Conservation (phyloP, 1,140 invertebrate genomes). For the Rhagoletis zephyria region DNA sequence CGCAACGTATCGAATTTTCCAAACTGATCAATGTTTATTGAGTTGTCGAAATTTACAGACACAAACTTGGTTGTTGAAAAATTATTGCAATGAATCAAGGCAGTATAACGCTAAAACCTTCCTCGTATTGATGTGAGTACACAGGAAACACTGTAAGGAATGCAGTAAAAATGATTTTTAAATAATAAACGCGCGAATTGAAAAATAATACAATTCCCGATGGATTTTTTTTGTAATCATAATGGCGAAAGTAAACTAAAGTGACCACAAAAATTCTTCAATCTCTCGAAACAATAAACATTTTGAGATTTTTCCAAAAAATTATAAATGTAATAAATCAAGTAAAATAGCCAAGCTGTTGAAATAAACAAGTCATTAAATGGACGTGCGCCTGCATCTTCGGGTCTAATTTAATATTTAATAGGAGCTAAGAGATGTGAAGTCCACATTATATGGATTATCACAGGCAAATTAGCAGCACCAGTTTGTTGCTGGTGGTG, state of each 20-base stretch:
- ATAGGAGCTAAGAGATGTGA: background rate
- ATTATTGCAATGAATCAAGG: too few relatives aligned
- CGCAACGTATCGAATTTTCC: too few relatives aligned
- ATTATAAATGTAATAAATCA: constrained; percentile 41
- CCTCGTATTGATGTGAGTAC: too few relatives aligned
- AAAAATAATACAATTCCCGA: too few relatives aligned
- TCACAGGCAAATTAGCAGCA: constrained; percentile 21
- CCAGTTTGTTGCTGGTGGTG: background rate
- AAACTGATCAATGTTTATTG: too few relatives aligned
- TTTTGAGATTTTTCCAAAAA: constrained; percentile 35
- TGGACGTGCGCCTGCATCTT: background rate
- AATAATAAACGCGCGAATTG: too few relatives aligned
- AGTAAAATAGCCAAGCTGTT: background rate
- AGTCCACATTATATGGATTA: constrained; percentile 11
- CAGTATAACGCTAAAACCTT: too few relatives aligned
- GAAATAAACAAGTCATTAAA: constrained; percentile 54
- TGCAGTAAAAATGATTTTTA: too few relatives aligned
- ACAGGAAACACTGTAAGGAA: too few relatives aligned
- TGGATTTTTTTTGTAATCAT: too few relatives aligned
- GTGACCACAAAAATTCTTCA: constrained; percentile 32
- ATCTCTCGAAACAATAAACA: background rate
- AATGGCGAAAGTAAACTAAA: background rate
- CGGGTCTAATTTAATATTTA: background rate
- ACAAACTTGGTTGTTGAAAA: too few relatives aligned
- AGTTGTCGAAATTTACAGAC: too few relatives aligned